phyloP scores from a whole-genome alignment of 2,888 invertebrate genomes.

The Tigriopus californicus region DNA sequence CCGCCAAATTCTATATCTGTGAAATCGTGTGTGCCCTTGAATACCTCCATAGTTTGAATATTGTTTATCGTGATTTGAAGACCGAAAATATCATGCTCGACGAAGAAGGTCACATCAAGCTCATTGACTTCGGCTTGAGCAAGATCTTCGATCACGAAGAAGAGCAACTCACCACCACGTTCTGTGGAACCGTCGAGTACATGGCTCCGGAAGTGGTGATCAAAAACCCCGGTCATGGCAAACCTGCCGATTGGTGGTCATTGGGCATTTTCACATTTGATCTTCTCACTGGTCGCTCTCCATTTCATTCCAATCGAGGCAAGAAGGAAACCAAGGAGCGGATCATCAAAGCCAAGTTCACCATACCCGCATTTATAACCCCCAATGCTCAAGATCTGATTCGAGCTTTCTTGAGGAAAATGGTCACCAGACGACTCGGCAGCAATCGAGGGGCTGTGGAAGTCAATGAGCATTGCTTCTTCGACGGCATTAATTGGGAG shows the following conservation, averaged over 20 bases:
- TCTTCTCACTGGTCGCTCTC: not conserved
- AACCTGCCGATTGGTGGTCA: slow-evolving; percentile 13
- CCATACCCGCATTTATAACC: not conserved
- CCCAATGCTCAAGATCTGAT: slow-evolving; percentile 10
- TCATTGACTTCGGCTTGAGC: slow-evolving; percentile 1
- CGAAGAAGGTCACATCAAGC: slow-evolving; percentile 1
- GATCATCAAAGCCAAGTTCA: not conserved
- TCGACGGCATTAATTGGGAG: not conserved
- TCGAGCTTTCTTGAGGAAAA: not conserved
- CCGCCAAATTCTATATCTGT: slow-evolving; percentile 2
- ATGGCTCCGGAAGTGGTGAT: slow-evolving; percentile 12
- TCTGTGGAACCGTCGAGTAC: slow-evolving; percentile 10
- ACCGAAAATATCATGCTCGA: slow-evolving; percentile 4
- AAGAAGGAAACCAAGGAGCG: not conserved
- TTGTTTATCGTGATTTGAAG: slow-evolving; percentile 6
- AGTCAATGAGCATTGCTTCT: not conserved
- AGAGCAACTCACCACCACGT: not conserved
- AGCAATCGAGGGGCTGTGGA: not conserved
- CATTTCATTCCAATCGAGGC: not conserved
- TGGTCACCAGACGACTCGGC: not conserved
- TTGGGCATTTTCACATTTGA: slow-evolving; percentile 9
- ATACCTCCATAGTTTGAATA: slow-evolving; percentile 1
- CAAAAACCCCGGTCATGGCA: not conserved
- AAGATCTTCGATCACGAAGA: not conserved
- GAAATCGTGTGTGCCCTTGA: slow-evolving; percentile 8